phyloP scores from a whole-genome alignment of 2,888 invertebrate genomes.

The Drosophila affinis region DNA sequence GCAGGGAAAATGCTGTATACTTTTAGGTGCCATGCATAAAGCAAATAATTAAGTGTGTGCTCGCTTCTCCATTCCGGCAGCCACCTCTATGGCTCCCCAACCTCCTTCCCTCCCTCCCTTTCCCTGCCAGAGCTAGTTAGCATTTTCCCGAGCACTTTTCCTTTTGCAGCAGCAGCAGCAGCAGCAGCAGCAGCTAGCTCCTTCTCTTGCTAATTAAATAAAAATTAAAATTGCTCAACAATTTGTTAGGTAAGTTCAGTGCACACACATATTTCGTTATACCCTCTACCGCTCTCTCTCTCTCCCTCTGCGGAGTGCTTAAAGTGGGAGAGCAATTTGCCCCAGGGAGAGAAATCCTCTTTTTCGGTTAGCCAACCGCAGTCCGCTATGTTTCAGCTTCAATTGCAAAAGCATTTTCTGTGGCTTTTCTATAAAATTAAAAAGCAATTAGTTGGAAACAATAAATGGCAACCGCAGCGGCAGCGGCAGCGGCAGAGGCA shows the following conservation, averaged over 20 bases:
- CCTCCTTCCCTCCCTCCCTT: too few species aligned
- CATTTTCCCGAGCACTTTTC: slow-evolving; percentile 33
- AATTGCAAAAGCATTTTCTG: slow-evolving; percentile 23
- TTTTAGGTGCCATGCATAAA: slow-evolving; percentile 75
- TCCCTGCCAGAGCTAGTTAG: slow-evolving; percentile 36
- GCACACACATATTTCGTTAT: slow-evolving; percentile 12
- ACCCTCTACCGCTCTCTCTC: neutral
- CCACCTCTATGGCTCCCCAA: neutral
- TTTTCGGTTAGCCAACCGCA: slow-evolving; percentile 16
- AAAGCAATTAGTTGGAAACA: slow-evolving; percentile 68
- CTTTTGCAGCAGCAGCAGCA: slow-evolving; percentile 6
- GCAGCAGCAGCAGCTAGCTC: neutral
- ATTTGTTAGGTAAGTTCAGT: slow-evolving; percentile 58
- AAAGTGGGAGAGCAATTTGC: neutral
- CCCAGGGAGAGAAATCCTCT: neutral
- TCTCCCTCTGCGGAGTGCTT: neutral
- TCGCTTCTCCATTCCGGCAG: slow-evolving; percentile 47
- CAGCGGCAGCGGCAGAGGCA: slow-evolving; percentile 10
- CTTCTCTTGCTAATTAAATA: slow-evolving; percentile 64
- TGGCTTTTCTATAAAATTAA: slow-evolving; percentile 64
- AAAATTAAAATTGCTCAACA: slow-evolving; percentile 70
- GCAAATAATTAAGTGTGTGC: slow-evolving; percentile 77
- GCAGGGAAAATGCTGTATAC: slow-evolving; percentile 51
- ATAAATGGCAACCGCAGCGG: slow-evolving; percentile 56
- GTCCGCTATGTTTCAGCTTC: neutral